phyloP scores from a whole-genome alignment of 2,888 invertebrate species.

The Oxytorus armatus region DNA sequence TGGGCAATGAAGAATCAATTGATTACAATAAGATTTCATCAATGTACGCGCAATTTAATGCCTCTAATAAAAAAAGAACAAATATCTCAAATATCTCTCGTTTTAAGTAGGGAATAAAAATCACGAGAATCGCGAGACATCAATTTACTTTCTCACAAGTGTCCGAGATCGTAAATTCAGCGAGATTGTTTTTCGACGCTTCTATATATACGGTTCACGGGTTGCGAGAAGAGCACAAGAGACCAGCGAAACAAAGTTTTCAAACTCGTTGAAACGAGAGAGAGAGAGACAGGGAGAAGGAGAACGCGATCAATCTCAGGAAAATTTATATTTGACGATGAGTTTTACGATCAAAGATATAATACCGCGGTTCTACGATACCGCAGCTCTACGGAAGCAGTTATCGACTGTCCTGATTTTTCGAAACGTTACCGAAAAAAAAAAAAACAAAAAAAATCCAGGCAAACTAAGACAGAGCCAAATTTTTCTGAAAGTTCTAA shows the following conservation, averaged over 20 bases:
- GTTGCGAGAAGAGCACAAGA: slow-evolving; percentile 8
- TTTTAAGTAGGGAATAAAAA: background rate
- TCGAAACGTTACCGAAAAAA: background rate
- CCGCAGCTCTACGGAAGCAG: background rate
- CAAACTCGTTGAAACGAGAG: slow-evolving; percentile 36
- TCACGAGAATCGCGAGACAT: slow-evolving; percentile 28
- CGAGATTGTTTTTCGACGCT: slow-evolving; percentile 8
- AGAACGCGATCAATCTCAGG: slow-evolving; percentile 39
- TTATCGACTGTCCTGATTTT: background rate
- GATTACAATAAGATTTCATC: no score
- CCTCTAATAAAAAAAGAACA: background rate
- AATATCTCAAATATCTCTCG: background rate
- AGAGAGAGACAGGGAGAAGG: slow-evolving; percentile 8
- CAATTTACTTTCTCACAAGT: slow-evolving; percentile 42
- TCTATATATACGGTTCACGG: slow-evolving; percentile 14
- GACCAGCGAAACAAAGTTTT: slow-evolving; percentile 41
- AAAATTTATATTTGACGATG: slow-evolving; percentile 45
- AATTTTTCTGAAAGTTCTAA: slow-evolving; percentile 47
- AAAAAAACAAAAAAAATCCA: no score
- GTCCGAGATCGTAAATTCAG: slow-evolving; percentile 43
- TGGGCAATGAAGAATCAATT: background rate
- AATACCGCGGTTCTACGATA: slow-evolving; percentile 14
- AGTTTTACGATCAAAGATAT: slow-evolving; percentile 47
- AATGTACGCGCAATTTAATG: no score
- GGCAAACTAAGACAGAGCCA: slow-evolving; percentile 32